phyloP scores from a whole-genome alignment of 2,797 vertebrate genomes.

The Astyanax mexicanus region DNA sequence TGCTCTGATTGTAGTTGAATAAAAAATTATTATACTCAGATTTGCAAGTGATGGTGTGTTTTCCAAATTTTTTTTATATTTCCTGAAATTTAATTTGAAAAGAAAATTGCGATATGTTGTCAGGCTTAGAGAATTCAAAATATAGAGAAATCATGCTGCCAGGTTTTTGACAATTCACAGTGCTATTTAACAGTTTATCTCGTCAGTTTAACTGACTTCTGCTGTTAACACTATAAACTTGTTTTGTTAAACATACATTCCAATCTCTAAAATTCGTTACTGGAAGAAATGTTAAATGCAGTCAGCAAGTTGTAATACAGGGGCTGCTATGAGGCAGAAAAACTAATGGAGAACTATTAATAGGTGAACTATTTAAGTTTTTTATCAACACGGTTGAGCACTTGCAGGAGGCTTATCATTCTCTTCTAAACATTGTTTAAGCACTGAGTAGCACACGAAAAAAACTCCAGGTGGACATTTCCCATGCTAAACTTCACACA shows the following conservation, averaged over 20 bases:
- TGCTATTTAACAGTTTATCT: not conserved
- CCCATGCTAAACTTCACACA: conserved; percentile 29
- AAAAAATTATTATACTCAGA: too few relatives aligned
- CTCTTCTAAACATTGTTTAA: conserved; percentile 35
- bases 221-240: not conserved
- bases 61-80: too few relatives aligned
- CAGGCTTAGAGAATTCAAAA: too few relatives aligned
- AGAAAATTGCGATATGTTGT: too few relatives aligned
- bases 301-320: not conserved
- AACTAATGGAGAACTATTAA: too few relatives aligned
- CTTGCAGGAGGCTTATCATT: conserved; percentile 46
- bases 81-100: too few relatives aligned
- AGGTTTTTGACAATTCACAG: too few relatives aligned
- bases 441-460: not conserved
- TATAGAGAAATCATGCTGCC: too few relatives aligned
- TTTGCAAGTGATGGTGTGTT: too few relatives aligned
- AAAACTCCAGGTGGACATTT: conserved; percentile 45
- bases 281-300: not conserved
- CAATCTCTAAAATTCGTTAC: not conserved
- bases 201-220: not conserved
- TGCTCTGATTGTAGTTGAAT: too few relatives aligned
- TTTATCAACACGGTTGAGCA: conserved; percentile 46
- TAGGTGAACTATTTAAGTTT: conserved; percentile 58
- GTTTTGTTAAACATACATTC: not conserved
- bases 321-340: conserved; percentile 28